These are phyloP conservation scores for Sphaeridia pumilis DNA, from an alignment of 2,888 invertebrate species.

Conservation along the genomic window DNA sequence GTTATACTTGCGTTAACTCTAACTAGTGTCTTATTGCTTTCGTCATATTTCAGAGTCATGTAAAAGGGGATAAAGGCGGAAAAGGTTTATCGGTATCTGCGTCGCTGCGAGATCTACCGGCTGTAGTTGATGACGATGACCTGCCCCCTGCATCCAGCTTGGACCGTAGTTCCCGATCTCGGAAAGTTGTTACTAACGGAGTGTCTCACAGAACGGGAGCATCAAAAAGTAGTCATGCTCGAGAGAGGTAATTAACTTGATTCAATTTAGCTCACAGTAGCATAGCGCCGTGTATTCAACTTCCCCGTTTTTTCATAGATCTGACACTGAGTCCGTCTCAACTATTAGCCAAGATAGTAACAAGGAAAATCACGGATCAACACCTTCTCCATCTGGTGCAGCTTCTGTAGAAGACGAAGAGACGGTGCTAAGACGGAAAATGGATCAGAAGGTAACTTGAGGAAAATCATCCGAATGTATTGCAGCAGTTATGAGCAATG, in stretches of 20 bases:
- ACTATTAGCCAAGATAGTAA: conserved; percentile 64
- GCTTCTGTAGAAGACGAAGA: conserved; percentile 48
- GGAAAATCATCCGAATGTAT: too few species aligned
- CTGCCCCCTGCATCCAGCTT: conserved; percentile 29
- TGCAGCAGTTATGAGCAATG: too few species aligned
- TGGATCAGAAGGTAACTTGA: conserved; percentile 33
- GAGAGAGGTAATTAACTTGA: too few species aligned
- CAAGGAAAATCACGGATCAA: conserved; percentile 43
- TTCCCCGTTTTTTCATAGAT: too few species aligned
- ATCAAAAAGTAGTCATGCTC: conserved; percentile 22
- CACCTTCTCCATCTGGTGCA: conserved; percentile 37
- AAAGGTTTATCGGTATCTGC: conserved; percentile 26
- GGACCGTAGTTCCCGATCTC: conserved; percentile 27
- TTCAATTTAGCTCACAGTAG: too few species aligned
- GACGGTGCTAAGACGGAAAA: conserved; percentile 56
- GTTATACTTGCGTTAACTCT: too few species aligned
- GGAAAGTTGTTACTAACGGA: conserved; percentile 29
- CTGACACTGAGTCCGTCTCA: conserved; percentile 72
- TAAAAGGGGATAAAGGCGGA: conserved; percentile 12
- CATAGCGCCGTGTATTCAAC: too few species aligned
- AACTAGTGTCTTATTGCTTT: too few species aligned
- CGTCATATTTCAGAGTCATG: conserved; percentile 4
- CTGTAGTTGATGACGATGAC: conserved; percentile 25
- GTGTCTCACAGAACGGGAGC: conserved; percentile 21
- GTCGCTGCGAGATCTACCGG: conserved; percentile 34